Percentiles rank a stretch among this genome's conserved stretches.
These are phyloP conservation scores for Troides oblongomaculatus DNA, from an alignment of 2,888 invertebrate species.

Conservation along the genomic window DNA sequence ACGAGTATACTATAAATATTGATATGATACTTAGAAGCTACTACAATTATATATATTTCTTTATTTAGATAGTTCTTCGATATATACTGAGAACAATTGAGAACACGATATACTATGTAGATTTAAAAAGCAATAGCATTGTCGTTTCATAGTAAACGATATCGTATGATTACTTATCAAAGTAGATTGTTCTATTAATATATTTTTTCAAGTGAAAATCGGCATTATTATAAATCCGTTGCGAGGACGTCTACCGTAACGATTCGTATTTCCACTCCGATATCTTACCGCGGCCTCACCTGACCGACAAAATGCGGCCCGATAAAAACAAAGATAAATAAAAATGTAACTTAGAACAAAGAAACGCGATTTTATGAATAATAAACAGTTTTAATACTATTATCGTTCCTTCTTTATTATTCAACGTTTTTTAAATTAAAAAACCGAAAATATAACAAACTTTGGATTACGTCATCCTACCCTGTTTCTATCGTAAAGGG, in stretches of 20 bases:
- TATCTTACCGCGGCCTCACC: constrained; percentile 33
- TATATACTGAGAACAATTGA: not conserved
- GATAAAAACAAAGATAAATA: constrained; percentile 31
- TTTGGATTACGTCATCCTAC: no score
- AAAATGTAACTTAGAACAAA: constrained; percentile 25
- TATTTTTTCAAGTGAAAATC: constrained; percentile 17
- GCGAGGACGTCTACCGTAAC: constrained; percentile 20
- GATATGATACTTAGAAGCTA: no score
- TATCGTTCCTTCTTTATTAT: not conserved
- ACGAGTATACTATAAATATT: no score
- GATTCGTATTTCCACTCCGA: constrained; percentile 32
- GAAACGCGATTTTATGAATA: constrained; percentile 3
- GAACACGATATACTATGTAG: not conserved
- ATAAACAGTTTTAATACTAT: constrained; percentile 4
- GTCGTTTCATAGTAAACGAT: not conserved
- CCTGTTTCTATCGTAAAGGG: no score
- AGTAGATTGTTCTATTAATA: constrained; percentile 13
- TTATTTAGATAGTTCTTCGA: not conserved
- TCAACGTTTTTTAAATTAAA: no score
- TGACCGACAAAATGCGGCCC: constrained; percentile 23
- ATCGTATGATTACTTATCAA: constrained; percentile 2
- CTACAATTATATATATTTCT: no score
- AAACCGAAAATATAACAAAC: no score
- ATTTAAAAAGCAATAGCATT: not conserved
- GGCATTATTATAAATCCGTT: constrained; percentile 15